Conservation (phyloP, 2,113 vertebrate genomes). For the Thamnophis sirtalis region DNA sequence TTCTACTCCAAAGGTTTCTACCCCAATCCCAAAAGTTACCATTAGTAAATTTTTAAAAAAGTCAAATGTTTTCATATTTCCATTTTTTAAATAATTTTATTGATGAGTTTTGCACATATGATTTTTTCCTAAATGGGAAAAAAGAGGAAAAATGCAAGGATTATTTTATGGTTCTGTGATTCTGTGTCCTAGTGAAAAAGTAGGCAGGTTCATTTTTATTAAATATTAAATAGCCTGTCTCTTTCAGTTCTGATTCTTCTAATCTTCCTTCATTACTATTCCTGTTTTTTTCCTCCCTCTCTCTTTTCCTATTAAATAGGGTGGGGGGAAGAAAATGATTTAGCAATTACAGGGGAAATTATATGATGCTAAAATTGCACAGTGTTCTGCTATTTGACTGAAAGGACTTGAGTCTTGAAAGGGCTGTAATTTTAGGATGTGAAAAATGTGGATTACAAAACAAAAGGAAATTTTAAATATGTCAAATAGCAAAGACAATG, state of each 20-base stretch:
- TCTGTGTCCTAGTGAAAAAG: neutral
- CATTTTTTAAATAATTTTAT: constrained; percentile 54
- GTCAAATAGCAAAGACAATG: constrained; percentile 56
- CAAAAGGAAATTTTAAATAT: constrained; percentile 66
- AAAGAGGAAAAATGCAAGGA: neutral
- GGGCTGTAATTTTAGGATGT: constrained; percentile 68
- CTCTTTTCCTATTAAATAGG: constrained; percentile 14
- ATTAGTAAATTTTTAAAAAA: constrained; percentile 64
- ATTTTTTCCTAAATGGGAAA: constrained; percentile 24
- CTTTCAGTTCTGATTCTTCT: constrained; percentile 36
- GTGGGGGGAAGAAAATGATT: constrained; percentile 67
- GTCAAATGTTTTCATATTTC: constrained; percentile 64
- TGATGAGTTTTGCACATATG: constrained; percentile 47
- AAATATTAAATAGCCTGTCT: constrained; percentile 60
- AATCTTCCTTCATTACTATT: constrained; percentile 10
- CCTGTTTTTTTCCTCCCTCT: neutral
- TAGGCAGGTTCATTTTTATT: neutral
- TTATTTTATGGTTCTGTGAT: constrained; percentile 10
- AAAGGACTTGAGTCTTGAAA: constrained; percentile 64
- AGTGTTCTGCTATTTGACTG: constrained; percentile 65
- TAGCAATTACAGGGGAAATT: constrained; percentile 75
- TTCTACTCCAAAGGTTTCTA: constrained; percentile 22
- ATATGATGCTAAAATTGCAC: constrained; percentile 76
- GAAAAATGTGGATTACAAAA: constrained; percentile 69
- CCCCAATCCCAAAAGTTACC: constrained; percentile 52